These are phyloP conservation scores for Carlito syrichta DNA, from an alignment of 2,113 vertebrate species.

Conservation along the genomic window DNA sequence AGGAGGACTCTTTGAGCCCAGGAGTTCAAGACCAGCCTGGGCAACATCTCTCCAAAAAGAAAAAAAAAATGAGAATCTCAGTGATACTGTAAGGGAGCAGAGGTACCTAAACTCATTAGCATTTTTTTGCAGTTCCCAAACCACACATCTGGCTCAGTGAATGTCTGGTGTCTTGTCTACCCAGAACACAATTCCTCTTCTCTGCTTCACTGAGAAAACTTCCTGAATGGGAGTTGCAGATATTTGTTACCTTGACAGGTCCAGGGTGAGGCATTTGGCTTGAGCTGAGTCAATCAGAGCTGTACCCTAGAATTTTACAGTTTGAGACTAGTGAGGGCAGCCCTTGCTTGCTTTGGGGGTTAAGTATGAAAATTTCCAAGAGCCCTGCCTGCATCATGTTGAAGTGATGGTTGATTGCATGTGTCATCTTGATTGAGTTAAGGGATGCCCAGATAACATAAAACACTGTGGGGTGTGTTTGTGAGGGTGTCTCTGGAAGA, in stretches of 20 bases:
- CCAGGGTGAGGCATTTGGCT: neutral
- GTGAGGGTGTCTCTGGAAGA: neutral
- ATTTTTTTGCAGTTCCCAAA: neutral
- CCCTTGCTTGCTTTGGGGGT: too few species aligned
- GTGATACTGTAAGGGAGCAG: neutral
- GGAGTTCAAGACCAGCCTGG: too few species aligned
- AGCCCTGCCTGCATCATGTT: neutral
- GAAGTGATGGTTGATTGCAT: neutral
- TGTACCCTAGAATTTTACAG: neutral
- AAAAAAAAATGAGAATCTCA: too few species aligned
- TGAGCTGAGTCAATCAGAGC: neutral
- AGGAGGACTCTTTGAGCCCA: too few species aligned
- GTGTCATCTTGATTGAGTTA: neutral
- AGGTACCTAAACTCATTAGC: accelerated
- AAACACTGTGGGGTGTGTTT: neutral
- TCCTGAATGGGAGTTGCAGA: neutral
- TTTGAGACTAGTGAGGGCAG: neutral
- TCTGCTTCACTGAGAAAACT: neutral
- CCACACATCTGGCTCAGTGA: neutral
- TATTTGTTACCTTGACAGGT: neutral
- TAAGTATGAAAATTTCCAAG: neutral
- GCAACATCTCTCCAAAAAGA: too few species aligned
- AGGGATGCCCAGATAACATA: neutral
- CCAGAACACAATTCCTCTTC: neutral
- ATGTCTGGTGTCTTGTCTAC: neutral